Conservation (phyloP, 2,113 vertebrate species). For the Hoplias malabaricus region DNA sequence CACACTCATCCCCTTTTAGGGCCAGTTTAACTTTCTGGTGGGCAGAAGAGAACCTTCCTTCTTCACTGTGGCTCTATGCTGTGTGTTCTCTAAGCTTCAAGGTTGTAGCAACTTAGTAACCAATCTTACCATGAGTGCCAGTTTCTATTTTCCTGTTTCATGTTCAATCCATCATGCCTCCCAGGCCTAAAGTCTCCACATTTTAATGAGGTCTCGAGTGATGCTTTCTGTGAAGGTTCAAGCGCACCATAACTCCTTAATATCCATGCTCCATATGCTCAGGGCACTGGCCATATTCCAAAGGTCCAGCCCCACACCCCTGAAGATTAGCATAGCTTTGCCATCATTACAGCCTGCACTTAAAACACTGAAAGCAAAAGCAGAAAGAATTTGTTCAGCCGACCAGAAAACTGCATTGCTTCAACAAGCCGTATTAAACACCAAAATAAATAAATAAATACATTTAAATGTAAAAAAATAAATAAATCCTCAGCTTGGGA, state of each 20-base stretch:
- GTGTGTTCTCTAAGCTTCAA: neutral
- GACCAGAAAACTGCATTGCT: slow-evolving; percentile 32
- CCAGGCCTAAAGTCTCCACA: slow-evolving; percentile 18
- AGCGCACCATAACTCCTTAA: slow-evolving; percentile 7
- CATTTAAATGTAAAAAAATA: too few species aligned
- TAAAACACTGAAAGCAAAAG: slow-evolving; percentile 28
- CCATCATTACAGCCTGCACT: slow-evolving; percentile 20
- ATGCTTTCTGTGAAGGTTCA: slow-evolving; percentile 11
- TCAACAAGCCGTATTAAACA: slow-evolving; percentile 41
- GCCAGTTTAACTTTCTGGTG: neutral
- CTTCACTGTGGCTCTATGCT: neutral
- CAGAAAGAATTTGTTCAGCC: slow-evolving; percentile 24
- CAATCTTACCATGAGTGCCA: slow-evolving; percentile 11
- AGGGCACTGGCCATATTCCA: slow-evolving; percentile 6
- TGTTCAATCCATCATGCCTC: slow-evolving; percentile 33
- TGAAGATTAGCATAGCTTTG: slow-evolving; percentile 28
- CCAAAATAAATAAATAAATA: too few species aligned
- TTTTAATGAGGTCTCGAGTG: slow-evolving; percentile 44
- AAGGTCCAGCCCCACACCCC: neutral
- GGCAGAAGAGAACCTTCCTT: neutral
- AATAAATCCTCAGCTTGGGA: slow-evolving; percentile 15
- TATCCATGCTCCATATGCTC: slow-evolving; percentile 17
- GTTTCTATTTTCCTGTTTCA: slow-evolving; percentile 8
- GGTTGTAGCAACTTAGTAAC: slow-evolving; percentile 7
- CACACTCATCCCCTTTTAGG: neutral